Percentiles rank a stretch among this genome's conserved stretches.
Evolutionary conservation across 2,113 vertebrate species (phyloP).

Genomic region (Saguinus midas): DNA sequence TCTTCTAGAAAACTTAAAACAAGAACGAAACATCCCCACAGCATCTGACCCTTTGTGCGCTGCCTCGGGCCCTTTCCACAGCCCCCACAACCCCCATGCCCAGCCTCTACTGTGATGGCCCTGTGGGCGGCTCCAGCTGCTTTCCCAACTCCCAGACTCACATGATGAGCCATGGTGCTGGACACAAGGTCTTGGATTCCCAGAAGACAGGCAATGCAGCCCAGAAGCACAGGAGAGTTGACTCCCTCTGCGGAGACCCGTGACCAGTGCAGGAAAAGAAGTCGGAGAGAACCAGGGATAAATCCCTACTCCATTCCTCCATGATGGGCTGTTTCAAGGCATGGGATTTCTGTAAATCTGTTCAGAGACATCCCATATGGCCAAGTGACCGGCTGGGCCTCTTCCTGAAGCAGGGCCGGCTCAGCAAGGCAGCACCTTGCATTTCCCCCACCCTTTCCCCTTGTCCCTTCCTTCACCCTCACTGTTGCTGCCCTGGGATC

Average conservation of each 20-base stretch:
- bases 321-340: not conserved
- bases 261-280: not conserved
- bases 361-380: not conserved
- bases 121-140: not conserved
- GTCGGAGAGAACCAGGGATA: not conserved
- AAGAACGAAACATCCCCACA: not conserved
- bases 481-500: not conserved
- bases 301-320: not conserved
- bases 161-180: accelerated
- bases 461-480: not conserved
- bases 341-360: not conserved
- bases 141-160: not conserved
- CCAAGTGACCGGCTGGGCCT: not conserved
- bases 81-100: not conserved
- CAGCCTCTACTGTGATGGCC: not conserved
- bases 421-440: accelerated
- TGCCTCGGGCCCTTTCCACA: not conserved
- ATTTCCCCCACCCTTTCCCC: too few species aligned
- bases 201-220: not conserved
- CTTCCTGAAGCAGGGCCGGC: not conserved
- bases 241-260: not conserved
- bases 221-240: not conserved
- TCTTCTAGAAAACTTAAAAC: not conserved
- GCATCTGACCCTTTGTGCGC: accelerated
- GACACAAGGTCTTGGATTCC: not conserved